These are phyloP conservation scores for Pogonus chalceus DNA, from an alignment of 1,140 invertebrate genomes.

Conservation along the genomic window DNA sequence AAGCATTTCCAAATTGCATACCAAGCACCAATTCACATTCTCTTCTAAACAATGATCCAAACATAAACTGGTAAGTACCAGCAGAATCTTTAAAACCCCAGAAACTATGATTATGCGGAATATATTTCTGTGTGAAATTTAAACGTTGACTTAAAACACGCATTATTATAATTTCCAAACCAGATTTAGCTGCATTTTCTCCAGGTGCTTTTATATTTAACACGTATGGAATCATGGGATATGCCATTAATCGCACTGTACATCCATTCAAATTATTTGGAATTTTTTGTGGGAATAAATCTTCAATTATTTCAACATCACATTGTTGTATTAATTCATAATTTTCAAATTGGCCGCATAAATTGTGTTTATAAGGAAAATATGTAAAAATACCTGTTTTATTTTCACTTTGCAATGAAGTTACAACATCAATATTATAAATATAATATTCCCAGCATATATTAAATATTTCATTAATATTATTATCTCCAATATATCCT, in stretches of 20 bases:
- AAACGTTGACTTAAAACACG: not conserved
- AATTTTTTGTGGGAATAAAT: not conserved
- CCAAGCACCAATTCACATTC: not conserved
- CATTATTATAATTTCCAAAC: not conserved
- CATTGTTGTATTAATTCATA: not conserved
- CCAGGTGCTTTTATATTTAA: not conserved
- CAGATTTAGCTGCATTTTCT: not conserved
- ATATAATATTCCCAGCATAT: not conserved
- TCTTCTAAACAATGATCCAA: not conserved
- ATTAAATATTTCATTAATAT: not conserved
- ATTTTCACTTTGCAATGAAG: too few relatives aligned
- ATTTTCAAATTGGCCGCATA: not conserved
- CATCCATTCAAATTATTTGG: not conserved
- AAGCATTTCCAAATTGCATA: not conserved
- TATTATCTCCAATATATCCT: not conserved
- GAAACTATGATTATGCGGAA: not conserved
- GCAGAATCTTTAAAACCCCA: not conserved
- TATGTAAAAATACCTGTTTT: not conserved
- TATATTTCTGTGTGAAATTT: not conserved
- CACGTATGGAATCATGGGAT: not conserved
- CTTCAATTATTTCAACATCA: not conserved
- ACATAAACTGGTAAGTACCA: not conserved
- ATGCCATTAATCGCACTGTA: not conserved
- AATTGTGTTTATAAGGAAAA: not conserved
- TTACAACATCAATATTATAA: not conserved